Conservation (phyloP, 2,797 vertebrate genomes). For the Lagodon rhomboides region DNA sequence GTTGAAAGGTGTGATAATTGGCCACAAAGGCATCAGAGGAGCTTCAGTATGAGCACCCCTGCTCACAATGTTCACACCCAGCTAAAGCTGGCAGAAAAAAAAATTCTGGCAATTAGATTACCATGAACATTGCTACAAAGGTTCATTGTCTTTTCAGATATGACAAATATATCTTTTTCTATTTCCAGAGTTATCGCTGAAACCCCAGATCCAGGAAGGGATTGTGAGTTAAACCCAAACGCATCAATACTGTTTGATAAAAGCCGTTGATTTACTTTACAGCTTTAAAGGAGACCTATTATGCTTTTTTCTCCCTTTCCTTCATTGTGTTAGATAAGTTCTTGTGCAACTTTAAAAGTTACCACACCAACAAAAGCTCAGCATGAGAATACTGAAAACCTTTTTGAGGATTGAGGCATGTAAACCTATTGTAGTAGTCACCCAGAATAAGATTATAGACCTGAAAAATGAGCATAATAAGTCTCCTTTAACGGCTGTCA, state of each 20-base stretch:
- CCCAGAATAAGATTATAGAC: too few species aligned
- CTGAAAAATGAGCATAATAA: too few species aligned
- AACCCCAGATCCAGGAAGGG: slow-evolving; percentile 62
- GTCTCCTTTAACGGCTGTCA: not conserved
- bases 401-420: too few species aligned
- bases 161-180: not conserved
- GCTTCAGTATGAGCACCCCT: not conserved
- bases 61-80: slow-evolving; percentile 1
- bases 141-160: not conserved
- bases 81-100: not conserved
- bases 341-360: too few species aligned
- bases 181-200: slow-evolving; percentile 61
- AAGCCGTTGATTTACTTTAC: slow-evolving; percentile 12
- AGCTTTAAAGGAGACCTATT: not conserved
- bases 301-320: too few species aligned
- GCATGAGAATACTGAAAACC: too few species aligned
- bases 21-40: not conserved
- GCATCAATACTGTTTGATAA: slow-evolving; percentile 8
- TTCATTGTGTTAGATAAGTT: too few species aligned
- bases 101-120: too few species aligned
- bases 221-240: slow-evolving; percentile 74
- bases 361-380: too few species aligned
- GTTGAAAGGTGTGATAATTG: not conserved
- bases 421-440: too few species aligned
- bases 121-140: not conserved